Evolutionary conservation across 1,140 invertebrate genomes (phyloP).

Genomic region (Berghia stephanieae): DNA sequence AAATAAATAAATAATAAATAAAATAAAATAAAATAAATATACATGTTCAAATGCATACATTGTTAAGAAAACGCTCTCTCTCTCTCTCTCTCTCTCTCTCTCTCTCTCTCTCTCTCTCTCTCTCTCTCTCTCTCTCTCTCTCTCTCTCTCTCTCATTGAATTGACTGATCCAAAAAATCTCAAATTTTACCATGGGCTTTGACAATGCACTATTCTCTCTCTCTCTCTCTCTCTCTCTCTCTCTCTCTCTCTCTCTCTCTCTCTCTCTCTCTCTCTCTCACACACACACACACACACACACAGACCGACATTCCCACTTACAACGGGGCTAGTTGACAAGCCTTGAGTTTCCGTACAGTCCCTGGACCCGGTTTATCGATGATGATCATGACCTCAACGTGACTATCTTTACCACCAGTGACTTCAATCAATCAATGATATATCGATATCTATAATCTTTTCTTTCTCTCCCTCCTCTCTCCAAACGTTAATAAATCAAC

Average conservation of each 20-base stretch:
- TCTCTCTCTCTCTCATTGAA: no score
- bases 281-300: not conserved
- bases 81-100: not conserved
- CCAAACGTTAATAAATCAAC: not conserved
- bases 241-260: no score
- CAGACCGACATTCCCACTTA: not conserved
- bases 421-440: no score
- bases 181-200: no score
- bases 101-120: not conserved
- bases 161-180: no score
- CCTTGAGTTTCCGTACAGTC: slow-evolving; percentile 18
- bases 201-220: no score
- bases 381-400: not conserved
- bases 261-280: not conserved
- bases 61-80: no score
- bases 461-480: not conserved
- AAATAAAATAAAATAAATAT: not conserved
- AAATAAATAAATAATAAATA: not conserved
- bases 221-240: no score
- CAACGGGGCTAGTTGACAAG: slow-evolving; percentile 25
- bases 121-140: not conserved
- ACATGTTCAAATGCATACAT: no score
- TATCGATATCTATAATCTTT: no score
- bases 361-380: slow-evolving; percentile 23
- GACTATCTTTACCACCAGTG: not conserved